Percentiles rank a stretch among this genome's conserved stretches.
These are phyloP conservation scores for Drosophila kikkawai DNA, from an alignment of 1,140 invertebrate genomes.

Conservation along the genomic window DNA sequence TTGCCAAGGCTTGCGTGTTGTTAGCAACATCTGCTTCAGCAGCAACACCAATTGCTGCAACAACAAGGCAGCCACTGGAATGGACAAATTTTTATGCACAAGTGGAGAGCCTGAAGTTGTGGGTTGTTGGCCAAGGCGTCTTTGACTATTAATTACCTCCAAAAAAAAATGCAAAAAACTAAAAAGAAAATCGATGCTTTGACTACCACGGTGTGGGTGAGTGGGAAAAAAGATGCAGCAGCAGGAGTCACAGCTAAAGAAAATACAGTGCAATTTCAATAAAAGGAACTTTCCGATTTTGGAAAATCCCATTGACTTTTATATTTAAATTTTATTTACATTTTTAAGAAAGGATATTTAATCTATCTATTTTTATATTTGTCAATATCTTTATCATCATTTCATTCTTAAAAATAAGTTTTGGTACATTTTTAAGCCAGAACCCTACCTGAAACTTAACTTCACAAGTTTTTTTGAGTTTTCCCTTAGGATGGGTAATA, in stretches of 20 bases:
- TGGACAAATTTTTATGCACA: constrained; percentile 77
- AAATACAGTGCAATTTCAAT: constrained; percentile 11
- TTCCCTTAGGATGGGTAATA: neutral
- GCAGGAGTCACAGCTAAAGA: constrained; percentile 13
- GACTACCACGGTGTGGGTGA: constrained; percentile 55
- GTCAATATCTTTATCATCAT: neutral
- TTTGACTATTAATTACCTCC: constrained; percentile 74
- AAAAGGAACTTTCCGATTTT: too few species aligned
- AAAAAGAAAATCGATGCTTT: constrained; percentile 39
- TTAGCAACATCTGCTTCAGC: constrained; percentile 27
- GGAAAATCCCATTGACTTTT: neutral
- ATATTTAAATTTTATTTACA: neutral
- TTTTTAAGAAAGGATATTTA: accelerated
- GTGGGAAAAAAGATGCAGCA: constrained; percentile 41
- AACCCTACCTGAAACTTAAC: neutral
- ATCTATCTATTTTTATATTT: neutral
- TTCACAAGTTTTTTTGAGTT: too few species aligned
- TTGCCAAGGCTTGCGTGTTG: constrained; percentile 61
- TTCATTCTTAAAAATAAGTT: neutral
- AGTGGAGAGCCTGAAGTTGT: constrained; percentile 43
- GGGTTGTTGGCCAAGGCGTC: constrained; percentile 51
- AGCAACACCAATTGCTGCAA: constrained; percentile 23
- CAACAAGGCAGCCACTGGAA: constrained; percentile 34
- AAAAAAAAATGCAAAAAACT: constrained; percentile 36
- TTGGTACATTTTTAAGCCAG: neutral